Base-by-base conservation (phyloP, 1,140 invertebrate genomes). In the Neodiprion pinetum region DNA sequence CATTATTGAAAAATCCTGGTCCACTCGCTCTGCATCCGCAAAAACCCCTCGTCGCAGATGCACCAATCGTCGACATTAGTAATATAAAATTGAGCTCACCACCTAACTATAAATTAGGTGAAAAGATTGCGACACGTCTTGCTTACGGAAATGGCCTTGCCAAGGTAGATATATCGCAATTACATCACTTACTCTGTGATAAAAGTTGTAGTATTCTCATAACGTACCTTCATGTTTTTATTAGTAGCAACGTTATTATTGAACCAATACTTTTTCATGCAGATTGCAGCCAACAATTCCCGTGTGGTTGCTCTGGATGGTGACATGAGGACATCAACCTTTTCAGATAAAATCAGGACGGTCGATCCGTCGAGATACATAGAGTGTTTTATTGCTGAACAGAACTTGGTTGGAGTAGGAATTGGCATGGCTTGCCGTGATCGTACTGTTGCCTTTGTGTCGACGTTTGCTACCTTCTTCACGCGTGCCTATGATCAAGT, bases 311-410 rank as follows among this genome's bases (percentile, higher is more conserved):
- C 96, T 71, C 86, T 99, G 70, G 98, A 99, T 87, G 97, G 95
- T 70, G 98, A 99, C 85, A 99, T 97, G 49, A 99, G 99, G 89
- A 99, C 99, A 87, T 99, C 98, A 0, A 99, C 99, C 0, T 99
- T 94, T 87, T 95, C 98, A 21, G 96, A 98, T 72, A 98, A 97
- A 85, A 92, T 99, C 69, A 95, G 94, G 83, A 92, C 93, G 72
- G 92, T 94, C 1, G 93, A 93, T 85, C 89, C 92, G 0, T 77
- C 73, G 23, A 93, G 97, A 77, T 99, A 96, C 87, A 93, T 99
- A 74, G 98, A 99, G 89, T 99, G 98, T 87, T 99, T 95, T 89
- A 99, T 99, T 84, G 98, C 98, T 72, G 99, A 99, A 88, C 98
- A 99, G 90, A 99, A 99, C 89, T 88, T 99, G 79, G 96, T 99